Evolutionary conservation across 2,797 vertebrate genomes (phyloP), one percentile per base, ranked within the genome.

Genomic region (Lithobates pipiens): DNA sequence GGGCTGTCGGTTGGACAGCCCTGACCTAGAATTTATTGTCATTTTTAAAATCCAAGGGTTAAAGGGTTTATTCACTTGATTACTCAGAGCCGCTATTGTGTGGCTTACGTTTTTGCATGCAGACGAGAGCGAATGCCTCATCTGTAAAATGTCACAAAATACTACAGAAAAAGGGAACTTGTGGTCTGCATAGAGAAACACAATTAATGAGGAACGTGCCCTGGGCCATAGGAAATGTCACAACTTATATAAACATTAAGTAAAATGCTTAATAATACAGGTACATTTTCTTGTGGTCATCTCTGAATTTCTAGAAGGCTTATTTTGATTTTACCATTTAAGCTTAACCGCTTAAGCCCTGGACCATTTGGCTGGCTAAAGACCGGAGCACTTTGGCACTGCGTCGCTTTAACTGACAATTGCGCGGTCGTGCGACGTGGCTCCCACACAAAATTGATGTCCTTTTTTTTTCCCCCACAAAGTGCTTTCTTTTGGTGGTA

Each of bases 191-290:
- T 34, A 23, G 57, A 61, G 32, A 77, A 72, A 46, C 0, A 5
- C 8, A 13, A 8, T 71, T 71, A 11, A 65, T 54, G n/a, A 34
- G 21, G 54, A 81, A 15, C 72, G 36, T 44, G 69, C 32, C 16
- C 61, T 32, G 1, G 7, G 36, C 63, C 15, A 70, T 25, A 27
- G 71, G 72, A 80, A 75, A 61, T 85, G 77, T 80, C 77, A 70
- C 34, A 80, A 80, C 46, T 25, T 27, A 0, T 21, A 61, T 61
- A 61, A 23, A 57, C 18, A 0, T 57, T 8, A 21, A 10, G 54
- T 57, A 9, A 61, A 61, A 61, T 61, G 21, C 6, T 11, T 61
- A 23, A 61, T 61, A 7, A 54, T 18, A 13, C 54, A 61, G 54
- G 21, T 61, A 23, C 6, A 61, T 54, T 54, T 54, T 54, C 50